Base-by-base conservation (phyloP, 2,113 vertebrate genomes). In the Argyrosomus japonicus region DNA sequence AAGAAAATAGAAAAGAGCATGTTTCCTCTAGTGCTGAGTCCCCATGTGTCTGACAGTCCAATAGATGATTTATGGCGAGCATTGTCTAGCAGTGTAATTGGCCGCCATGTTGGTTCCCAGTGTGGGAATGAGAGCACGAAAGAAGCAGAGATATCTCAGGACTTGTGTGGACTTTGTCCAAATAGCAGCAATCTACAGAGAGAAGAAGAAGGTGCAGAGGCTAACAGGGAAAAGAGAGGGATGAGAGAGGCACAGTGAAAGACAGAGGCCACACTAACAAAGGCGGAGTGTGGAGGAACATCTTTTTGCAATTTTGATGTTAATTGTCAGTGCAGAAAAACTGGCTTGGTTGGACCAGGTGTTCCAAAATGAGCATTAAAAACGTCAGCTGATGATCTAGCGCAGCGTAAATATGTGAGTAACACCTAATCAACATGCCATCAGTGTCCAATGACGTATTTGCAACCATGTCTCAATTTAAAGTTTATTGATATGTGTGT, bases 51-150 rank as follows among this genome's bases (percentile, higher is more conserved):
- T 91, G 88, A 91, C 85, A 91, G 90, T 65, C 88, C 90, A 82
- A 77, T 84, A 82, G 90, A 92, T 94, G 93, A 94, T 93, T 94
- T 94, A 94, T 94, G 91, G 90, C 60, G 50, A 85, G 83, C 81
- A 90, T 90, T 84, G 92, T 88, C 89, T 86, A 17, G 75, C 73
- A 0, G 82, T 88, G 91, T 94, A 94, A 94, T 94, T 94, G 92
- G 92, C 87, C 90, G 75, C 93, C 88, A 92, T 93, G 84, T 90
- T 92, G 87, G 88, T 83, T 88, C 86, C 79, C 58, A 19, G 62
- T 64, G 88, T 77, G 79, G 71, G 76, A 87, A 87, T 67, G 65
- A 81, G 81, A 77, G 79, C 74, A 61, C 11, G 68, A 87, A 80
- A 61, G 82, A 84, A 70, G 76, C 21, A 25, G 67, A 58, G 76